These are phyloP conservation scores for Etheostoma perlongum DNA, from an alignment of 2,797 vertebrate species.

Conservation along the genomic window DNA sequence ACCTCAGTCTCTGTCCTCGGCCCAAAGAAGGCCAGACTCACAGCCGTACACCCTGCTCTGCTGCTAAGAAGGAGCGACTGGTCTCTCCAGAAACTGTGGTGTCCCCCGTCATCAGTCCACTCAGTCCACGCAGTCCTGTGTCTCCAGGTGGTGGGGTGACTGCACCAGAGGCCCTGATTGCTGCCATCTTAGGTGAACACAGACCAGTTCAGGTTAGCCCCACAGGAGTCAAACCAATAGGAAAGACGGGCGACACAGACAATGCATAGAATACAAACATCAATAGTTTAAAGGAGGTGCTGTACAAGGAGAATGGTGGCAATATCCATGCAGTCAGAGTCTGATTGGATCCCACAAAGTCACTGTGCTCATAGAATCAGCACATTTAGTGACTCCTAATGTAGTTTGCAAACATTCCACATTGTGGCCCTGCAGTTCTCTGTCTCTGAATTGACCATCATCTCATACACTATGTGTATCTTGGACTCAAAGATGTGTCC, in stretches of 20 bases:
- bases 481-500: conserved; percentile 45
- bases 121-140: conserved; percentile 80
- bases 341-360: conserved; percentile 51
- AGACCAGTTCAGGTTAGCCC: conserved; percentile 77
- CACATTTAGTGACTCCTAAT: conserved; percentile 54
- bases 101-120: conserved; percentile 75
- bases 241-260: conserved; percentile 66
- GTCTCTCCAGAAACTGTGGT: conserved; percentile 75
- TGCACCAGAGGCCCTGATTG: conserved; percentile 84
- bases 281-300: conserved; percentile 31
- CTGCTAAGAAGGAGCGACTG: conserved; percentile 82
- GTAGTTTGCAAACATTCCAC: conserved; percentile 75
- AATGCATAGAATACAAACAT: conserved; percentile 39
- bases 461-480: conserved; percentile 68
- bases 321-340: conserved; percentile 39
- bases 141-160: conserved; percentile 80
- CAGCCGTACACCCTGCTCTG: conserved; percentile 87
- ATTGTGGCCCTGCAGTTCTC: conserved; percentile 61
- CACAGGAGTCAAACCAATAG: conserved; percentile 66
- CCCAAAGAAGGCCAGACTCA: conserved; percentile 84
- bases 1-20: conserved; percentile 88
- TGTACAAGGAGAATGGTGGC: not conserved
- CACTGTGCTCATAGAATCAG: conserved; percentile 61
- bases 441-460: conserved; percentile 58
- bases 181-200: conserved; percentile 85